A percentile compares a stretch with the other conserved stretches of the same genome.
Evolutionary conservation across 2,797 vertebrate genomes (phyloP).

Genomic region (Micropoecilia bifurca): DNA sequence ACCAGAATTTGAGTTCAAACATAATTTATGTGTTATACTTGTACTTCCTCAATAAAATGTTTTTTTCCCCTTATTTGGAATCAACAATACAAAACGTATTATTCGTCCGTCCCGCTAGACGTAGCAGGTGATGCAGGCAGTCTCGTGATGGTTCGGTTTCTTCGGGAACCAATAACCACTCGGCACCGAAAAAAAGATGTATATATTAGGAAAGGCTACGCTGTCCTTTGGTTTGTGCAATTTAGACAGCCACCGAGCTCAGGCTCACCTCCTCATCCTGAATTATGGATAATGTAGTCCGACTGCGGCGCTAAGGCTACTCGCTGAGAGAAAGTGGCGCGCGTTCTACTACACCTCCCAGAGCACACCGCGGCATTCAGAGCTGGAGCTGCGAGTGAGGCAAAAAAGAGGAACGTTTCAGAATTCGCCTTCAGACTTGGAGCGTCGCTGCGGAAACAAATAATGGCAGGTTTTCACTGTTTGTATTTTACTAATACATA

Average conservation of each 20-base stretch:
- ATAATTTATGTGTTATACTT: background rate
- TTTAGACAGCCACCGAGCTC: slow-evolving; percentile 42
- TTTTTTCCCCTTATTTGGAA: background rate
- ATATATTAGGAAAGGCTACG: slow-evolving; percentile 20
- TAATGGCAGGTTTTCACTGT: slow-evolving; percentile 68
- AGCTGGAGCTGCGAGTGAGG: slow-evolving; percentile 32
- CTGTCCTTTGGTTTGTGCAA: slow-evolving; percentile 37
- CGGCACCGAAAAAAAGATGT: slow-evolving; percentile 1
- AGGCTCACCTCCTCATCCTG: slow-evolving; percentile 21
- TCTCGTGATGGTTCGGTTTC: slow-evolving; percentile 55
- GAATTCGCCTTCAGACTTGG: slow-evolving; percentile 71
- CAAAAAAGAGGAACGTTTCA: slow-evolving; percentile 60
- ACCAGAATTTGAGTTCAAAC: background rate
- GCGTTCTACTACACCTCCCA: slow-evolving; percentile 72
- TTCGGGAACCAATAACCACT: slow-evolving; percentile 51
- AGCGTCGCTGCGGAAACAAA: slow-evolving; percentile 51
- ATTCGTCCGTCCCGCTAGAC: background rate
- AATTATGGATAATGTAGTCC: slow-evolving; percentile 59
- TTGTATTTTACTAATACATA: background rate
- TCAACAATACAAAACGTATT: background rate
- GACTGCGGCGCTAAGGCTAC: accelerated
- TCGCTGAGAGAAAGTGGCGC: background rate
- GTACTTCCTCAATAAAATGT: background rate
- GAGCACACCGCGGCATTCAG: slow-evolving; percentile 26
- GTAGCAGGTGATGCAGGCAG: slow-evolving; percentile 35